Percentiles rank a stretch among this genome's conserved stretches.
phyloP scores from a whole-genome alignment of 2,797 vertebrate species.

The Ficedula albicollis region DNA sequence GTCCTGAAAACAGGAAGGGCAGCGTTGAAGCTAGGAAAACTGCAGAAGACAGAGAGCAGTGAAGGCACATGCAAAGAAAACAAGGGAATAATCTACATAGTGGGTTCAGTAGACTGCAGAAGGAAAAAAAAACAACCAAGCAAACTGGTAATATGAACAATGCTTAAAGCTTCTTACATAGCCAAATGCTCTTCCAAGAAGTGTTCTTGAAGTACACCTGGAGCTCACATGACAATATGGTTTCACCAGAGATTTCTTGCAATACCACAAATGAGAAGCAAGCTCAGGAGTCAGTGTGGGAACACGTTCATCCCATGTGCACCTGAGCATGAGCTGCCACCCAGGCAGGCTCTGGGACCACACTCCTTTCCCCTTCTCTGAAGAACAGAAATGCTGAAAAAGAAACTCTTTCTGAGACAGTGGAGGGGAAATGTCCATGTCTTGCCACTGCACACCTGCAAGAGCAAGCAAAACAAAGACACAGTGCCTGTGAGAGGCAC shows the following conservation, averaged over 20 bases:
- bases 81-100: background rate
- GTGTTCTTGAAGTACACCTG: background rate
- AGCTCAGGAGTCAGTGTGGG: background rate
- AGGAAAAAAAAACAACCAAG: background rate
- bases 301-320: fast-evolving
- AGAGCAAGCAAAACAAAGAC: background rate
- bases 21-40: background rate
- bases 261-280: background rate
- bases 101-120: background rate
- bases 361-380: background rate
- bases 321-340: background rate
- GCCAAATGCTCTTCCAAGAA: background rate
- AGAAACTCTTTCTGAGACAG: background rate
- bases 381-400: background rate
- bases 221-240: background rate
- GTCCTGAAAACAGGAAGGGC: background rate
- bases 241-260: background rate
- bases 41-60: background rate
- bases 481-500: background rate
- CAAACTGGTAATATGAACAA: background rate
- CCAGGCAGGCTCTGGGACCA: background rate
- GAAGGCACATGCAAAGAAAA: background rate
- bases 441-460: background rate
- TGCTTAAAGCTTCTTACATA: background rate
- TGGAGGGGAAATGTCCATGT: background rate